Evolutionary conservation across 2,797 vertebrate species (phyloP), one percentile per base, ranked within the genome.

Genomic region (Loriculus beryllinus): DNA sequence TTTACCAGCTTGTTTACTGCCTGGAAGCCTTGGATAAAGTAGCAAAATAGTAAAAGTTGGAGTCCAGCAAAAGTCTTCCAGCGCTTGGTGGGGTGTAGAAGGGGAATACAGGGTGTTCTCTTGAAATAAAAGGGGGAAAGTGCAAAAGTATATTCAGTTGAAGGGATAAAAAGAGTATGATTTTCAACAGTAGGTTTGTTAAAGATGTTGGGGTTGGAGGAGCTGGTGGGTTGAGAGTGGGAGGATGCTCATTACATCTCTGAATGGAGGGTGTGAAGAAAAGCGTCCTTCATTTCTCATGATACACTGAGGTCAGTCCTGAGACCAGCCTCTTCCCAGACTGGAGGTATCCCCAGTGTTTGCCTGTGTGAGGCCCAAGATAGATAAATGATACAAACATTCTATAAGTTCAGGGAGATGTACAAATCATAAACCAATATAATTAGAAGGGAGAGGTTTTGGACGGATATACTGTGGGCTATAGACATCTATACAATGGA

Each of bases 391-490:
- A 90, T 59, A 82, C 85, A 69, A 77, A 88, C 83, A 47, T 91
- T 85, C 33, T 47, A 1, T 63, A 92, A 93, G 95, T 96, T 78
- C 84, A 90, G 83, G 59, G 96, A 96, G 95, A 96, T 75, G 63
- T 94, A 96, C 96, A 96, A 92, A 93, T 96, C 94, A 95, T 94
- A 94, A 95, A 92, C 94, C 78, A 95, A 60, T 90, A 57, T 97
- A 96, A 97, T 97, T 96, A 97, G 96, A 97, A 97, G 96, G 98
- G 98, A 97, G 97, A 97, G 97, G 97, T 94, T 98, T 94, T 68
- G 88, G 97, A 97, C 14, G 82, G 97, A 95, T 96, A 89, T 93
- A 92, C 97, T 97, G 96, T 96, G 95, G 96, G 93, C 96, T 98
- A 96, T 82, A 88, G 98, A 97, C 97, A 97, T 70, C 94, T 91